Evolutionary conservation across 2,113 vertebrate genomes (phyloP), one percentile per base, ranked within the genome.

Genomic region (Syngnathoides biaculeatus): DNA sequence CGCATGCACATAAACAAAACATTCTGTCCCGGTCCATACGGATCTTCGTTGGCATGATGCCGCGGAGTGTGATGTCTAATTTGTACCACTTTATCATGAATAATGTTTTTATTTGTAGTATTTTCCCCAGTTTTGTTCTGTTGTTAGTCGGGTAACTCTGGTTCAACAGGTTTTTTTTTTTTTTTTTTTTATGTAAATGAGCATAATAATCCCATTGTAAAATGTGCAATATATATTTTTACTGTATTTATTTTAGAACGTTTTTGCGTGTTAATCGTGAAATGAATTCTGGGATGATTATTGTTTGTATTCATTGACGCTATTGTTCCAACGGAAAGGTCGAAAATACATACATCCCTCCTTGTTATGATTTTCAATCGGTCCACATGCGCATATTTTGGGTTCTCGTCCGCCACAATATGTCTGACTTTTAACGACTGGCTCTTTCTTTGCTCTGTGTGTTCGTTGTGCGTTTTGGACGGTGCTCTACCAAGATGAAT

Each of bases 401-500:
- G 55, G 26, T 57, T 57, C 22, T 30, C 14, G 13, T 17, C 15
- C 55, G 17, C 55, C 55, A 57, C 22, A 26, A 64, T 39, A 22
- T 61, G 69, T 48, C 67, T 82, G 70, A 82, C 57, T 85, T 84
- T 71, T 87, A 89, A 87, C 83, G 68, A 67, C 63, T 82, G 80
- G 67, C 81, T 75, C 48, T 82, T 79, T 78, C 75, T 88, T 84
- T 86, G 79, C 78, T 76, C 79, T 88, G 74, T 77, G 68, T 79
- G 79, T 83, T 81, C 22, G 77, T 85, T 82, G 83, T 82, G 83
- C 79, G 81, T 84, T 84, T 87, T 84, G 84, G 84, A 77, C 75
- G 64, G 15, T 78, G 73, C 67, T 86, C 80, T 87, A 77, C 84
- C 81, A 83, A 89, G 88, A 89, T 86, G 86, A 86, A 76, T 88